Evolutionary conservation across 2,113 vertebrate genomes (phyloP), one percentile per base, ranked within the genome.

Genomic region (Platysteira castanea): DNA sequence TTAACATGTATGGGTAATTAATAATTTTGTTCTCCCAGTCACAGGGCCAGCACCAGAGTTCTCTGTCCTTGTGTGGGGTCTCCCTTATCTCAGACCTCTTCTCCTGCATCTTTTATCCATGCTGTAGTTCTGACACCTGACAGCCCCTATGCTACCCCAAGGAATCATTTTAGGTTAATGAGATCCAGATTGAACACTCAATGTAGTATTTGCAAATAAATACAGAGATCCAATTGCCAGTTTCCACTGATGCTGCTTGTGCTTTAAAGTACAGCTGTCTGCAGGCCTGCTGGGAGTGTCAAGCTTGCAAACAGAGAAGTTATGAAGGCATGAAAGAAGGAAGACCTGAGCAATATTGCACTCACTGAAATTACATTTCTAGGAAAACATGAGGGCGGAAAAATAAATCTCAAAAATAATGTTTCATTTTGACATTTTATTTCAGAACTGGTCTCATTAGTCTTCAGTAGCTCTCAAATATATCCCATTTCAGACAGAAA

Each of bases 361-460:
- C 80, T 93, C 24, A 91, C 49, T 5, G 35, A 76, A 94, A 96
- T 6, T 73, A n/a, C 53, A 92, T 71, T 86, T 91, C 76, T 54
- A 71, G 57, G 53, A 86, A 94, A 91, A 80, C 50, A 30, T 18
- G 19, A 37, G 3, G 10, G 11, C 3, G 42, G 7, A 6, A 15
- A 74, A 73, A 42, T 78, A 74, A 83, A 90, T 83, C 65, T 68
- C 56, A 88, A 83, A 85, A 84, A 81, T 47, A 82, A 84, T 71
- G 47, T 47, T 93, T 88, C 42, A 37, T 71, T 94, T 89, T 86
- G 89, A 84, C 67, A 77, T 91, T 64, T 86, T 80, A 56, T 94
- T 94, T 91, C 80, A 75, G 39, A 83, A 73, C 59, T 28, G n/a
- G 3, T 28, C 49, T 93, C 64, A 64, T 84, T 80, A 87, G 73